phyloP scores from a whole-genome alignment of 2,113 vertebrate genomes.

The Gnathonemus echidnorhynchus region DNA sequence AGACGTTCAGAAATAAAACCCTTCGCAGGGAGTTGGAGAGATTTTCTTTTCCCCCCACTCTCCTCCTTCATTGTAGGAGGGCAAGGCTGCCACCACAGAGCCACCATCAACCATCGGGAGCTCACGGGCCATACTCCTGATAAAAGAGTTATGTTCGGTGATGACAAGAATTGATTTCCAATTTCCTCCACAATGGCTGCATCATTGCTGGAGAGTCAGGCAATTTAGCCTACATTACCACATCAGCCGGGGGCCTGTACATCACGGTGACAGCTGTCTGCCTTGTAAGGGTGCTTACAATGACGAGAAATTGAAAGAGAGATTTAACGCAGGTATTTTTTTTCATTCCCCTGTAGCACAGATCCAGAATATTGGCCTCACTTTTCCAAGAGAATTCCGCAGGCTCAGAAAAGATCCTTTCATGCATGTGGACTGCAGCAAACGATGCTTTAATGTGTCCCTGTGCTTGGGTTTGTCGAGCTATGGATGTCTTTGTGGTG shows the following conservation, averaged over 20 bases:
- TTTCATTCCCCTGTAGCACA: conserved; percentile 39
- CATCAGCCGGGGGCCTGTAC: conserved; percentile 62
- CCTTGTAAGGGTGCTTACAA: conserved; percentile 58
- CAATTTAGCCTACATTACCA: conserved; percentile 79
- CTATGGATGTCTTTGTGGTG: not conserved
- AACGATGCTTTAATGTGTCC: not conserved
- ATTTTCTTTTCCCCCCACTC: not conserved
- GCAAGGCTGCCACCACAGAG: conserved; percentile 33
- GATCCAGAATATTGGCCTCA: conserved; percentile 22
- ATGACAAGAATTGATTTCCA: conserved; percentile 96
- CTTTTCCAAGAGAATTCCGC: conserved; percentile 26
- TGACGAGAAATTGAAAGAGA: conserved; percentile 59
- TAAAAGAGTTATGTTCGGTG: conserved; percentile 71
- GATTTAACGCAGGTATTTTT: conserved; percentile 41
- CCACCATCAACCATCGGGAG: conserved; percentile 43
- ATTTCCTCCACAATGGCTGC: conserved; percentile 88
- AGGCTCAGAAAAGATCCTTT: conserved; percentile 14
- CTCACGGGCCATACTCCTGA: conserved; percentile 58
- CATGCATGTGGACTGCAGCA: conserved; percentile 4
- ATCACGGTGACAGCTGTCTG: conserved; percentile 77
- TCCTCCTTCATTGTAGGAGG: not conserved
- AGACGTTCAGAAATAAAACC: not conserved
- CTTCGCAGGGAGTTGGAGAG: not conserved
- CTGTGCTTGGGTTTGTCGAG: not conserved
- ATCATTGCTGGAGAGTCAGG: conserved; percentile 76